Base-by-base conservation (phyloP, 2,113 vertebrate species). In the Amblyopsis rosae region DNA sequence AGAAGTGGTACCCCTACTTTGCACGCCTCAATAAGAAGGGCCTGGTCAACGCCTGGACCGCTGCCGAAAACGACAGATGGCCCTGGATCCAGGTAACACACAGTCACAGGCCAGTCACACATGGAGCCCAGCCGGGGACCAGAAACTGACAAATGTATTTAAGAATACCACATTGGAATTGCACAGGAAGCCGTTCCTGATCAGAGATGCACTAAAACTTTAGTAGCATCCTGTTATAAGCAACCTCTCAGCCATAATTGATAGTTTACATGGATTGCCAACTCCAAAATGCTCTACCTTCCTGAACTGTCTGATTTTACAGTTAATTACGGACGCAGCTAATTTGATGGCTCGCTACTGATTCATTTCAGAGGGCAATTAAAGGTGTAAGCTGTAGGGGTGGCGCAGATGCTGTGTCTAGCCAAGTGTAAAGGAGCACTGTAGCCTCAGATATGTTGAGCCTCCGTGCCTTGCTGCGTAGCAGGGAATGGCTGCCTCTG, bases 1-100 rank as follows among this genome's bases (percentile, higher is more conserved):
- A 99, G 92, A 99, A 98, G 76, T 99, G 98, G 98, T 99, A 99
- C 71, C 96, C 98, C 0, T 99, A 99, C 91, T 98, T 98, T 68
- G 95, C 97, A 70, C 93, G 98, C 26, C 96, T 99, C 72, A 99
- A 99, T 92, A 99, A 96, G 92, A 98, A 98, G 82, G 98, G 98
- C 47, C 95, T 99, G 82, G 96, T 99, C 87, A 99, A 99, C 35
- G 98, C 98, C 69, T 99, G 98, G 98, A 99, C 98, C 33, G 96
- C 97, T 59, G 97, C 97, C 81, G 97, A 99, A 91, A 99, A 98
- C 82, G 98, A 99, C 94, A 95, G 96, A 93, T 98, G 96, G 98
- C 97, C 98, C 0, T 99, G 98, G 98, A 99, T 99, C 90, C 98
- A 99, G 96, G 98, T 99, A 96, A 94, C 73, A 89, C 83, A 86